Evolutionary conservation across 2,888 invertebrate species (phyloP).

Genomic region (Drepanosiphum platanoidis): DNA sequence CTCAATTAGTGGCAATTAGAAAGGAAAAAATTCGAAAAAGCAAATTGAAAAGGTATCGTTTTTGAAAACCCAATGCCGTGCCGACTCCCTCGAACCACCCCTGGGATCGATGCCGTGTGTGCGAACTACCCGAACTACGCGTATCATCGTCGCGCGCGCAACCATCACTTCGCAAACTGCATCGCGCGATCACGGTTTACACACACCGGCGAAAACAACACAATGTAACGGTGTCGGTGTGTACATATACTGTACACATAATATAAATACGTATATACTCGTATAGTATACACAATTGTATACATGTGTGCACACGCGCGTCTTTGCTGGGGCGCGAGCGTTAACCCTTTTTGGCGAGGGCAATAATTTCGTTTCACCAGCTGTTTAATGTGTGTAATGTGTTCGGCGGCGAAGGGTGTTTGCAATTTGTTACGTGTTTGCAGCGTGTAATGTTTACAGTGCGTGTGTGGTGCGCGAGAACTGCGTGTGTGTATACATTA

Average conservation of each 20-base stretch:
- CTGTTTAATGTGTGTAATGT: constrained; percentile 58
- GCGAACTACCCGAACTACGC: too few species aligned
- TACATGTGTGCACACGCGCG: neutral
- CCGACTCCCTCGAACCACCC: too few species aligned
- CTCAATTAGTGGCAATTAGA: too few species aligned
- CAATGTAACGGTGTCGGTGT: neutral
- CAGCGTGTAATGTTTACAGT: neutral
- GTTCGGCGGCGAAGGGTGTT: constrained; percentile 37
- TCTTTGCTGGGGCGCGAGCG: constrained; percentile 28
- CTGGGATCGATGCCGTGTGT: too few species aligned
- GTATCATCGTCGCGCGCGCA: neutral
- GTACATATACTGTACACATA: neutral
- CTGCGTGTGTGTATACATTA: neutral
- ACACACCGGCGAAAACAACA: neutral
- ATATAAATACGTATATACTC: constrained; percentile 1
- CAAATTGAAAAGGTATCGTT: too few species aligned
- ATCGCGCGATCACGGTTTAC: neutral
- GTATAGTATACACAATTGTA: too few species aligned
- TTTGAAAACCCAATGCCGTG: too few species aligned
- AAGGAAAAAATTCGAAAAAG: too few species aligned
- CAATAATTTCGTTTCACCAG: constrained; percentile 60
- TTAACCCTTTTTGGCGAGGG: constrained; percentile 59
- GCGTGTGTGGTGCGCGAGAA: too few species aligned
- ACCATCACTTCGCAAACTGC: too few species aligned
- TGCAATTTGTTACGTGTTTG: constrained; percentile 54